A percentile compares a stretch with the other conserved stretches of the same genome.
These are phyloP conservation scores for Prunella strophiata DNA, from an alignment of 2,797 vertebrate genomes.

Conservation along the genomic window DNA sequence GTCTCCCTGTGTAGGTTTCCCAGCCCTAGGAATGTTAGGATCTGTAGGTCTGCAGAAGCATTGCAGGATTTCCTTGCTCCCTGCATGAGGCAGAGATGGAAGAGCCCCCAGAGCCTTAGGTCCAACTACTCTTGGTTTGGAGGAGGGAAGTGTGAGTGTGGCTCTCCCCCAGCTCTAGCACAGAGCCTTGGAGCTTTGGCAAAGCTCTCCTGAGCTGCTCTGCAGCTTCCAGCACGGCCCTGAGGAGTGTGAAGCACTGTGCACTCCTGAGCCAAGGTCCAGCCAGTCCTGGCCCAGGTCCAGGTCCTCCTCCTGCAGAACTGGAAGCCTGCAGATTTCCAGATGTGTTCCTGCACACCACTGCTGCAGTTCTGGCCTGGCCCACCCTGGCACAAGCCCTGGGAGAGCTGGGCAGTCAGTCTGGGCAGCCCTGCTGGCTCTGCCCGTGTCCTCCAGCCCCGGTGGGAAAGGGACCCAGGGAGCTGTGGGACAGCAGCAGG, in stretches of 20 bases:
- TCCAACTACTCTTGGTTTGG: background rate
- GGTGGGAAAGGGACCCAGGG: accelerated
- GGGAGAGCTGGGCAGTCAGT: accelerated
- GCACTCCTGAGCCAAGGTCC: accelerated
- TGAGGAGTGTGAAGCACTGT: background rate
- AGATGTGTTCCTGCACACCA: background rate
- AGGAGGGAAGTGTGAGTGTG: background rate
- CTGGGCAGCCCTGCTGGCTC: background rate
- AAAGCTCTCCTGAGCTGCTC: background rate
- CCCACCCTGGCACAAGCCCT: background rate
- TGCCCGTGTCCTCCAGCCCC: background rate
- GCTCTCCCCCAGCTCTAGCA: background rate
- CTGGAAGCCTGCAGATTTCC: background rate
- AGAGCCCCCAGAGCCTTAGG: background rate
- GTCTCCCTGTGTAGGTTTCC: background rate
- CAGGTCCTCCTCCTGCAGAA: background rate
- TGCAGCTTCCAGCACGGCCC: background rate
- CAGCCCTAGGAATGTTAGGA: background rate
- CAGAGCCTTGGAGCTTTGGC: background rate
- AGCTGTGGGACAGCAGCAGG: background rate
- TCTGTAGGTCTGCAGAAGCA: background rate
- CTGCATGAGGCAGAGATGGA: background rate
- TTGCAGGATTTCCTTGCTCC: background rate
- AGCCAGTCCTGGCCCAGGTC: background rate
- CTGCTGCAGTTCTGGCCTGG: background rate